A percentile compares a stretch with the other conserved stretches of the same genome.
Conservation (phyloP, 2,113 vertebrate species). For the Mixornis gularis region DNA sequence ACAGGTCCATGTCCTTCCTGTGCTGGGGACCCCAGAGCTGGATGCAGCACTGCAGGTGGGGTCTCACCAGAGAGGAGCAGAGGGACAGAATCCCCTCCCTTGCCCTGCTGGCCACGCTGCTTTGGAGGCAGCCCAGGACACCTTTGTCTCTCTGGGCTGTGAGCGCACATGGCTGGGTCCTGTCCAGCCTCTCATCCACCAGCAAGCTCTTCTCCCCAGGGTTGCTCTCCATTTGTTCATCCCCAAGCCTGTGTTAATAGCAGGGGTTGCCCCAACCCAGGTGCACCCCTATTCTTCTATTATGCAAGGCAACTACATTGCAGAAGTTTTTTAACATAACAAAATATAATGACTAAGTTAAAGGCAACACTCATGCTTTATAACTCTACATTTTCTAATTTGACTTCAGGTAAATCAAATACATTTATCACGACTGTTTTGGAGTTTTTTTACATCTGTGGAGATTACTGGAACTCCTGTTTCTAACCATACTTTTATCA, state of each 20-base stretch:
- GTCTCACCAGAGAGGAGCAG: neutral
- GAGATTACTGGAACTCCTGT: neutral
- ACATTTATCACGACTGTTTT: neutral
- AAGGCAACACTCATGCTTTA: neutral
- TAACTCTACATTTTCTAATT: neutral
- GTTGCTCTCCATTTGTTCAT: fast-evolving
- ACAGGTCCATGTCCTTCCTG: fast-evolving
- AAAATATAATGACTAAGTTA: neutral
- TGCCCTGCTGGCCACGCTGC: fast-evolving
- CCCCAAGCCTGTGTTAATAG: fast-evolving
- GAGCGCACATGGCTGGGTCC: neutral
- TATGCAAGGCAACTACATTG: fast-evolving
- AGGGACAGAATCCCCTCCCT: neutral
- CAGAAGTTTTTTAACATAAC: neutral
- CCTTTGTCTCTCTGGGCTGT: fast-evolving
- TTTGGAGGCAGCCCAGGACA: neutral
- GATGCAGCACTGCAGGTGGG: no score
- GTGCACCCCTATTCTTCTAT: no score
- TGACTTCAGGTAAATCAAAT: neutral
- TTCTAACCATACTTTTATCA: neutral
- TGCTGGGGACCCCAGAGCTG: neutral
- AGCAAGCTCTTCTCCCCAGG: fast-evolving
- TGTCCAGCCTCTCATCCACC: fast-evolving
- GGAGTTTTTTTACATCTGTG: neutral
- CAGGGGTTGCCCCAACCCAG: fast-evolving